A percentile compares a stretch with the other conserved stretches of the same genome.
phyloP scores from a whole-genome alignment of 1,140 invertebrate genomes.

The Venturia canescens region DNA sequence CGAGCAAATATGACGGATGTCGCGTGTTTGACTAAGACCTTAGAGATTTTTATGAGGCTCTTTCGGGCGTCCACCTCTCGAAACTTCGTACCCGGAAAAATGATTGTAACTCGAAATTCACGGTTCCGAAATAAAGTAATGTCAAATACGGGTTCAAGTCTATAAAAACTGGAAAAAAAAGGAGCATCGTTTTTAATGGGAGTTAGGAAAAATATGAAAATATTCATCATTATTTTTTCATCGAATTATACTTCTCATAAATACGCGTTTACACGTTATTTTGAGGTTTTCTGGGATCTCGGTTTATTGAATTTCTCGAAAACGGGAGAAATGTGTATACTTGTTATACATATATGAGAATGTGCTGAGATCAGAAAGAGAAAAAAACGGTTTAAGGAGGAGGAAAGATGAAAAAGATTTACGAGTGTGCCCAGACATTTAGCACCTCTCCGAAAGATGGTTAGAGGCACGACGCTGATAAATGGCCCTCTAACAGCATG shows the following conservation, averaged over 20 bases:
- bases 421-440: slow-evolving; percentile 69
- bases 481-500: slow-evolving; percentile 69
- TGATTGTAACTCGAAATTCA: not conserved
- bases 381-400: slow-evolving; percentile 50
- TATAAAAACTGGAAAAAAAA: not conserved
- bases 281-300: not conserved
- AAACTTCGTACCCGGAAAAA: slow-evolving; percentile 29
- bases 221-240: not conserved
- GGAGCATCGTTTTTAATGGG: too few species aligned
- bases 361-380: slow-evolving; percentile 43
- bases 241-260: not conserved
- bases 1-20: slow-evolving; percentile 60
- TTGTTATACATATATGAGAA: slow-evolving; percentile 30
- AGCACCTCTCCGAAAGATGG: slow-evolving; percentile 67
- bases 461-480: slow-evolving; percentile 66
- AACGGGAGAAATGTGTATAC: not conserved
- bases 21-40: slow-evolving; percentile 64
- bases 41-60: slow-evolving; percentile 58
- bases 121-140: not conserved
- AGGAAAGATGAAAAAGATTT: slow-evolving; percentile 67
- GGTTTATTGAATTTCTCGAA: slow-evolving; percentile 15
- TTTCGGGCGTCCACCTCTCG: slow-evolving; percentile 43
- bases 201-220: too few species aligned
- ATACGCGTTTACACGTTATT: not conserved
- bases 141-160: not conserved